Evolutionary conservation across 2,888 invertebrate genomes (phyloP).

Genomic region (Lithophane ornitopus): DNA sequence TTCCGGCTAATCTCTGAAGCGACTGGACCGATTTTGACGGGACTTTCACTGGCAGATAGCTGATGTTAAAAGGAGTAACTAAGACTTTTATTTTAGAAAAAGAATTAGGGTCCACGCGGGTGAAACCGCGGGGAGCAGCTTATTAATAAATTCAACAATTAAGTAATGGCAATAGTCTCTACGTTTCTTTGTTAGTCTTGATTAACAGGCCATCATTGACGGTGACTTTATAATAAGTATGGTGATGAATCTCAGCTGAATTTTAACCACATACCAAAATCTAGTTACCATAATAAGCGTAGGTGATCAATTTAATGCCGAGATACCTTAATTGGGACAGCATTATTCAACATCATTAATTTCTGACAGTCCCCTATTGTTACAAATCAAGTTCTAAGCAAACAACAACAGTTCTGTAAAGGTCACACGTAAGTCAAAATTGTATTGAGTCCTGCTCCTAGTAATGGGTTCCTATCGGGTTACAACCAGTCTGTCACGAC

Average conservation of each 20-base stretch:
- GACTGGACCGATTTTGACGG: no score
- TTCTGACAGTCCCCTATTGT: conserved; percentile 55
- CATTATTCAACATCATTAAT: conserved; percentile 50
- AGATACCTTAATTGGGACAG: conserved; percentile 43
- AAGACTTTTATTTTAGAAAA: no score
- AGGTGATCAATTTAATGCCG: conserved; percentile 36
- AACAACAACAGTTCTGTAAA: conserved; percentile 53
- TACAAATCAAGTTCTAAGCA: conserved; percentile 54
- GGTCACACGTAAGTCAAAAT: conserved; percentile 50
- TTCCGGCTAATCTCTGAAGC: no score
- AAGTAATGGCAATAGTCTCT: no score
- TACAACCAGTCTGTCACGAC: conserved; percentile 58
- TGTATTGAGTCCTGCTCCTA: conserved; percentile 53
- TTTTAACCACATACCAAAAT: conserved; percentile 17
- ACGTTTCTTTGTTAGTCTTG: neutral
- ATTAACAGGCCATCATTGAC: neutral
- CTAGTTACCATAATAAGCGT: conserved; percentile 23
- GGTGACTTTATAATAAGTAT: neutral
- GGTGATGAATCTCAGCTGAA: neutral
- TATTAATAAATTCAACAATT: neutral
- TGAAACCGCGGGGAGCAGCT: no score
- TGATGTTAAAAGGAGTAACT: no score
- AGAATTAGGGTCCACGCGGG: no score
- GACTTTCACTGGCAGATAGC: no score
- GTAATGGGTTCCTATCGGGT: conserved; percentile 49